These are phyloP conservation scores for Philopedon plagiatum DNA, from an alignment of 2,888 invertebrate genomes.

Conservation along the genomic window DNA sequence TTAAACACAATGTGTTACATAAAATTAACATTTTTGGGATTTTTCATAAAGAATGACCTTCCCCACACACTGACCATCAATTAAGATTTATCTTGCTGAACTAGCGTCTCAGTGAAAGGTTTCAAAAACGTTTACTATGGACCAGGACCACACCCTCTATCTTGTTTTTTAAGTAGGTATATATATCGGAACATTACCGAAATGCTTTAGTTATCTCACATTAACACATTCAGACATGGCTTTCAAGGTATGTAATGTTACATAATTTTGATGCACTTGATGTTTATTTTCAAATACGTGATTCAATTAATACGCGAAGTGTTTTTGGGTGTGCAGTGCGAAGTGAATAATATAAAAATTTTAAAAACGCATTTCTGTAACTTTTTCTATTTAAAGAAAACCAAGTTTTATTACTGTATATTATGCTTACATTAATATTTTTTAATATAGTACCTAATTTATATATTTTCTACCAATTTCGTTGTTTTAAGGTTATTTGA, in stretches of 20 bases:
- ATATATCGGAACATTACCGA: constrained; percentile 27
- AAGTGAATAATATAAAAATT: background rate
- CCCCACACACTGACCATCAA: constrained; percentile 42
- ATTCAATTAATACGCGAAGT: background rate
- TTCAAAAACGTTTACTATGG: constrained; percentile 31
- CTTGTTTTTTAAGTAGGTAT: constrained; percentile 27
- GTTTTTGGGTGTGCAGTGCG: constrained; percentile 17
- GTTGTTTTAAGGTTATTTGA: too few relatives aligned
- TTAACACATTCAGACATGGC: constrained; percentile 54
- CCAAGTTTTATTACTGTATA: too few relatives aligned
- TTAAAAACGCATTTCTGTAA: too few relatives aligned
- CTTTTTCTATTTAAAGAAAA: too few relatives aligned
- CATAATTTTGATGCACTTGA: background rate
- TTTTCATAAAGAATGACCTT: constrained; percentile 31
- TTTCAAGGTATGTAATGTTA: constrained; percentile 58
- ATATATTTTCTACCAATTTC: too few relatives aligned
- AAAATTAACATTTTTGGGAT: constrained; percentile 36
- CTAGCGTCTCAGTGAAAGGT: constrained; percentile 38
- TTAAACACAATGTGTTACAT: constrained; percentile 26
- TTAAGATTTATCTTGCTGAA: constrained; percentile 20
- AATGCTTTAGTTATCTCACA: constrained; percentile 29
- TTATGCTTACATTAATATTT: too few relatives aligned
- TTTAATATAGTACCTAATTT: too few relatives aligned
- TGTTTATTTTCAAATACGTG: background rate
- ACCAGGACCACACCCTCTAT: constrained; percentile 39